phyloP scores from a whole-genome alignment of 2,888 invertebrate genomes.

The Hirudinaria manillensis region DNA sequence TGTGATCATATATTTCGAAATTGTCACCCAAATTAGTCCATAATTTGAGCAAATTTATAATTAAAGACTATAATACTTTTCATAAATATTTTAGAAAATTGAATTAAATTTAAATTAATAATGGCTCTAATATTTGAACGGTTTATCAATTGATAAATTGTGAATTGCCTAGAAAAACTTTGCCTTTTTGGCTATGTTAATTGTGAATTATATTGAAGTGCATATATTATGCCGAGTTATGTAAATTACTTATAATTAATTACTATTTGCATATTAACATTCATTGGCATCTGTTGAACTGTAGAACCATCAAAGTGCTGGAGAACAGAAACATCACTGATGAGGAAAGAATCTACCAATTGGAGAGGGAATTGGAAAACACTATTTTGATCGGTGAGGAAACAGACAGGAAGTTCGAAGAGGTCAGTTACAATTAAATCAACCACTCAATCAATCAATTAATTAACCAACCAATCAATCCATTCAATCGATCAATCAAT shows the following conservation, averaged over 20 bases:
- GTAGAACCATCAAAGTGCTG: constrained; percentile 95
- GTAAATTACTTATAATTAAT: too few species aligned
- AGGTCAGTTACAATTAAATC: constrained; percentile 62
- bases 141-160: too few species aligned
- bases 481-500: not conserved
- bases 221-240: not conserved
- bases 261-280: too few species aligned
- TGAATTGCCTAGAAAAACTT: too few species aligned
- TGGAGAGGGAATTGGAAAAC: constrained; percentile 98
- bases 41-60: too few species aligned
- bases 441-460: not conserved
- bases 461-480: constrained; percentile 56
- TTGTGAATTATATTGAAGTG: not conserved
- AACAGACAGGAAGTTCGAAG: constrained; percentile 99
- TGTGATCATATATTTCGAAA: not conserved
- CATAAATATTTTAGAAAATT: too few species aligned
- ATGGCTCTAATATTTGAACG: too few species aligned
- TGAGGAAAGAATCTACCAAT: constrained; percentile 98
- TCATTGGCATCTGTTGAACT: not conserved
- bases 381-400: constrained; percentile 99
- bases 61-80: too few species aligned
- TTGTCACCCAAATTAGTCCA: too few species aligned
- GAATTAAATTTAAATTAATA: too few species aligned
- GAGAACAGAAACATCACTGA: constrained; percentile 98
- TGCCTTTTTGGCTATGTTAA: too few species aligned